These are phyloP conservation scores for Dromius quadrimaculatus DNA, from an alignment of 2,888 invertebrate genomes.

Conservation along the genomic window DNA sequence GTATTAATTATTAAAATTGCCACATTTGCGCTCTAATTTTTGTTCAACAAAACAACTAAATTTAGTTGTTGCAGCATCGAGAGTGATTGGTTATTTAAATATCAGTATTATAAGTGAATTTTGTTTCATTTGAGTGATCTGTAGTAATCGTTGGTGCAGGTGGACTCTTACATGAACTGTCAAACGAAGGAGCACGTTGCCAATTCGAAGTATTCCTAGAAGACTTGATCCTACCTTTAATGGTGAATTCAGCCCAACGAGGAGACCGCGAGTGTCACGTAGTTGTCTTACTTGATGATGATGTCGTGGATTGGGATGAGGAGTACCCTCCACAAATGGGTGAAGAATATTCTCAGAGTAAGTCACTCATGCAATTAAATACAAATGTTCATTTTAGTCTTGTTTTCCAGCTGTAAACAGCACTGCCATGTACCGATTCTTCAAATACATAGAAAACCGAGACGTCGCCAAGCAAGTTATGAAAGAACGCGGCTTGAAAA, in stretches of 20 bases:
- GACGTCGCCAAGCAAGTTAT: slow-evolving; percentile 99
- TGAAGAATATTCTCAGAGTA: slow-evolving; percentile 97
- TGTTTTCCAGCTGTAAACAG: slow-evolving; percentile 84
- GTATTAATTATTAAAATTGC: no score
- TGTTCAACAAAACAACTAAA: no score
- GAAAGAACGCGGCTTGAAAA: slow-evolving; percentile 98
- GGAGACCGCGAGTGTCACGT: slow-evolving; percentile 99
- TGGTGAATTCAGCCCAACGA: slow-evolving; percentile 93
- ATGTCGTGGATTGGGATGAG: slow-evolving; percentile 97
- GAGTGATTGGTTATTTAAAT: no score
- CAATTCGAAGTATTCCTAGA: slow-evolving; percentile 98
- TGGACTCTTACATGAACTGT: slow-evolving; percentile 96
- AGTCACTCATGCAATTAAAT: no score
- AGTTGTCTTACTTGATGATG: slow-evolving; percentile 95
- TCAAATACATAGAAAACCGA: slow-evolving; percentile 99
- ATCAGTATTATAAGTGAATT: no score
- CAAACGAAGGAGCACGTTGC: slow-evolving; percentile 98
- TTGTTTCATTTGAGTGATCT: no score
- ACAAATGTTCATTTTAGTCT: background rate
- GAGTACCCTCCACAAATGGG: slow-evolving; percentile 99
- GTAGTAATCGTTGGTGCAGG: slow-evolving; percentile 67
- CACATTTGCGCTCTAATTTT: no score
- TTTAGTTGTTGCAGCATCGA: background rate
- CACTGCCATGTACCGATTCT: slow-evolving; percentile 96
- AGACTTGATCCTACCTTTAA: slow-evolving; percentile 92